Evolutionary conservation across 2,888 invertebrate species (phyloP).

Genomic region (Chymomyza caudatula): DNA sequence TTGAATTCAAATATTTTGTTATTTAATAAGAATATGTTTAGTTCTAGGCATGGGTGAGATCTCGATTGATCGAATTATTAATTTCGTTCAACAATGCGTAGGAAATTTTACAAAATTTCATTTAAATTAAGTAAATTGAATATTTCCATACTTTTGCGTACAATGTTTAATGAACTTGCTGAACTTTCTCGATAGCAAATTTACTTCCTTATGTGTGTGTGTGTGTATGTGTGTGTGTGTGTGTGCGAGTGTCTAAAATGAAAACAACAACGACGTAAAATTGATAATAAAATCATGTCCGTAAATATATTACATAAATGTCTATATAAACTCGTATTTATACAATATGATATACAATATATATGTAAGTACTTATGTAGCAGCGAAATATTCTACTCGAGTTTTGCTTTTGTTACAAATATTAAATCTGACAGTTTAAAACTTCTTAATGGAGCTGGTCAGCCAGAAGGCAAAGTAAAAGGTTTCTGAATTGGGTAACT

Average conservation of each 20-base stretch:
- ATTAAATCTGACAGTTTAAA: slow-evolving; percentile 9
- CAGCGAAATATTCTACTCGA: not conserved
- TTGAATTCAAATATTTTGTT: slow-evolving; percentile 22
- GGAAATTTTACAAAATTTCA: not conserved
- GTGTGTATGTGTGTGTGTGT: not conserved
- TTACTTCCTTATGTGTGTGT: not conserved
- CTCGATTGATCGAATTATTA: not conserved
- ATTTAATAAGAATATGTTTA: not conserved
- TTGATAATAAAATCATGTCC: not conserved
- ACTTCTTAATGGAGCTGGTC: slow-evolving; percentile 24
- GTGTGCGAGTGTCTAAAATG: not conserved
- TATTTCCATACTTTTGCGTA: not conserved
- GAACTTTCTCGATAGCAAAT: not conserved
- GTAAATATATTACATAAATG: not conserved
- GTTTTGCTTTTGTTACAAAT: not conserved
- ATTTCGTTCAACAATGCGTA: not conserved
- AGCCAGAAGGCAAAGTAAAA: not conserved
- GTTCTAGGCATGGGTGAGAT: not conserved
- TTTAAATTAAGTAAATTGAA: not conserved
- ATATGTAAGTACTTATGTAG: not conserved
- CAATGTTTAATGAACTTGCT: not conserved
- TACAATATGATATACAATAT: not conserved
- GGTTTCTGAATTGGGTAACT: not conserved
- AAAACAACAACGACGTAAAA: not conserved
- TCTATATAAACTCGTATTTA: too few relatives aligned